Evolutionary conservation across 1,140 invertebrate genomes (phyloP).

Genomic region (Oreohelix idahoensis): DNA sequence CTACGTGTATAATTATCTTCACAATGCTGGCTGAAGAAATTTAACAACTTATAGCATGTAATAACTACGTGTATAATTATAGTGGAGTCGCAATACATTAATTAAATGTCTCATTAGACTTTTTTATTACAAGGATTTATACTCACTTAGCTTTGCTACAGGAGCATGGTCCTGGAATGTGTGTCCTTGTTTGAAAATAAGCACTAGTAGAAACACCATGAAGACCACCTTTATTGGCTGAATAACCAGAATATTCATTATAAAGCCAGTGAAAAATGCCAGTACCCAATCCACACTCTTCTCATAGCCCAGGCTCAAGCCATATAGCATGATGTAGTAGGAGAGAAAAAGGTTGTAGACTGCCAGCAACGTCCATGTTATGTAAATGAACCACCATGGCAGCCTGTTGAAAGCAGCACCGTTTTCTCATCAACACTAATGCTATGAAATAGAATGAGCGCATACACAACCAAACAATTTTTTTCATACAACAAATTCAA

Average conservation of each 20-base stretch:
- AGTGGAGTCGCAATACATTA: no score
- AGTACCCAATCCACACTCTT: slow-evolving; percentile 55
- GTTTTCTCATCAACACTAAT: no score
- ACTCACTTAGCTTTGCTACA: slow-evolving; percentile 41
- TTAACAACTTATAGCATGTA: no score
- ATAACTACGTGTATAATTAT: no score
- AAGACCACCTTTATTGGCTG: slow-evolving; percentile 54
- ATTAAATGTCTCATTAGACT: no score
- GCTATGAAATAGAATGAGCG: no score
- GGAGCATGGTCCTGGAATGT: slow-evolving; percentile 45
- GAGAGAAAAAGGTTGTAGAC: slow-evolving; percentile 42
- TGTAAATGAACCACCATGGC: slow-evolving; percentile 59
- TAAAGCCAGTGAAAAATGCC: slow-evolving; percentile 57
- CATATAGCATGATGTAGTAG: slow-evolving; percentile 62
- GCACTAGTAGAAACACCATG: slow-evolving; percentile 51
- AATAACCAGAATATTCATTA: slow-evolving; percentile 46
- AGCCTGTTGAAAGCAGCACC: slow-evolving; percentile 38
- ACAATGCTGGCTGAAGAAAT: no score
- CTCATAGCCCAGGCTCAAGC: slow-evolving; percentile 56
- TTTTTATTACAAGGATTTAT: no score
- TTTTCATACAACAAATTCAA: no score
- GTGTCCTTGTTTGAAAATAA: slow-evolving; percentile 56
- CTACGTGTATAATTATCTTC: no score
- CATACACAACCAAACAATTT: no score
- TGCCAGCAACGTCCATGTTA: slow-evolving; percentile 52